These are phyloP conservation scores for Neotoxoptera formosana DNA, from an alignment of 1,140 invertebrate genomes.

Conservation along the genomic window DNA sequence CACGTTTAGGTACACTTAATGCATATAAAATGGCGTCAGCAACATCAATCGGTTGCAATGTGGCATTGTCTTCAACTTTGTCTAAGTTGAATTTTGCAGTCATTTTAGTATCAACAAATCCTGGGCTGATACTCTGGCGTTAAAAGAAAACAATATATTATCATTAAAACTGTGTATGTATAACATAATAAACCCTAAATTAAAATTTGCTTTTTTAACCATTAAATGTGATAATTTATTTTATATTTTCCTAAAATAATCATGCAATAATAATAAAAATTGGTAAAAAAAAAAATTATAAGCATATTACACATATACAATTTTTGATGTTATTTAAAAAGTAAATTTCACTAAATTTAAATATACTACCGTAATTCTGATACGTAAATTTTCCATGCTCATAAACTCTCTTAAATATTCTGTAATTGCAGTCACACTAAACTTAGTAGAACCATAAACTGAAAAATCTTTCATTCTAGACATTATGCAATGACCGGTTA, in stretches of 20 bases:
- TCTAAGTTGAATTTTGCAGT: not conserved
- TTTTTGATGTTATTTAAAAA: too few relatives aligned
- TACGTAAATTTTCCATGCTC: not conserved
- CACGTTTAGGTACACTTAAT: not conserved
- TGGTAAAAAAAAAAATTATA: too few relatives aligned
- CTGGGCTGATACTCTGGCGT: constrained; percentile 34
- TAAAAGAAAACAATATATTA: not conserved
- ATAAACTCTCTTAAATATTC: not conserved
- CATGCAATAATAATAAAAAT: too few relatives aligned
- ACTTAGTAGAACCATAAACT: constrained; percentile 6
- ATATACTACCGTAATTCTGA: constrained; percentile 25
- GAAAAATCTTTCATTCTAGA: not conserved
- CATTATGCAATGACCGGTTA: not conserved
- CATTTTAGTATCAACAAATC: constrained; percentile 20
- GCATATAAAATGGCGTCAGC: constrained; percentile 8
- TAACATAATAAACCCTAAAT: too few relatives aligned
- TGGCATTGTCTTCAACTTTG: not conserved
- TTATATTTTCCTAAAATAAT: too few relatives aligned
- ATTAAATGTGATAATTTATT: too few relatives aligned
- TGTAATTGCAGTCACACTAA: not conserved
- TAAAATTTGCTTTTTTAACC: too few relatives aligned
- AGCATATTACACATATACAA: not conserved
- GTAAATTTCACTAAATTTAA: too few relatives aligned
- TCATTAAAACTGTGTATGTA: too few relatives aligned
- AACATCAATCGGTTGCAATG: not conserved